Evolutionary conservation across 2,888 invertebrate genomes (phyloP), one percentile per base, ranked within the genome.

Genomic region (Tryphoninae sp.): DNA sequence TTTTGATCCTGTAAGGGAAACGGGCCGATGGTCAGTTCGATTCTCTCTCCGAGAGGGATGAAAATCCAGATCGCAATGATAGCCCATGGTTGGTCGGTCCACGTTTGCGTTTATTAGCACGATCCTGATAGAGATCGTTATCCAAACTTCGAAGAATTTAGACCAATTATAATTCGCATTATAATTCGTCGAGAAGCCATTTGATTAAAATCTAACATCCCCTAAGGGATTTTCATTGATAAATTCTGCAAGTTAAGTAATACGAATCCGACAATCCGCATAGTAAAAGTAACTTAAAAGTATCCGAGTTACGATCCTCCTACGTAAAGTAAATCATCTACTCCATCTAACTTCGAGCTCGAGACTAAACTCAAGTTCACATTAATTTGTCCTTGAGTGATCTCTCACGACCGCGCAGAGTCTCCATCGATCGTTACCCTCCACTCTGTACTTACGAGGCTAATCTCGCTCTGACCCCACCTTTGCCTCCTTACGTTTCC

Each of bases 11-110:
- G 19, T 58, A 23, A 23, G 33, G 26, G 53, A 68, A 73, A 68
- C 72, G 51, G 26, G n/a, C 53, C 40, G 22, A 61, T 67, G 16
- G 49, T 22, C 40, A 53, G 49, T 73, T 33, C 73, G n/a, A 58
- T 69, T 78, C 19, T 55, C 40, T 26, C 59, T 64, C 42, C 49
- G 22, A 62, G 64, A 22, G 58, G 23, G 68, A 58, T 59, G 11
- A 11, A 62, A n/a, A 81, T 73, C 61, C 55, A 49, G 58, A 73
- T 77, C 68, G 58, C 49, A 64, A 72, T 62, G 62, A 73, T 69
- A 19, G 26, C 16, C 72, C 59, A 19, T 55, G n/a, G 11, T n/a
- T 19, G 16, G 55, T 55, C 1, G 7, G 55, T 8, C 16, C 55
- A 55, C 55, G 55, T 19, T 55, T 19, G 16, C 55, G 55, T 55